These are phyloP conservation scores for Lepidurus apus DNA, from an alignment of 1,140 invertebrate species.

Conservation along the genomic window DNA sequence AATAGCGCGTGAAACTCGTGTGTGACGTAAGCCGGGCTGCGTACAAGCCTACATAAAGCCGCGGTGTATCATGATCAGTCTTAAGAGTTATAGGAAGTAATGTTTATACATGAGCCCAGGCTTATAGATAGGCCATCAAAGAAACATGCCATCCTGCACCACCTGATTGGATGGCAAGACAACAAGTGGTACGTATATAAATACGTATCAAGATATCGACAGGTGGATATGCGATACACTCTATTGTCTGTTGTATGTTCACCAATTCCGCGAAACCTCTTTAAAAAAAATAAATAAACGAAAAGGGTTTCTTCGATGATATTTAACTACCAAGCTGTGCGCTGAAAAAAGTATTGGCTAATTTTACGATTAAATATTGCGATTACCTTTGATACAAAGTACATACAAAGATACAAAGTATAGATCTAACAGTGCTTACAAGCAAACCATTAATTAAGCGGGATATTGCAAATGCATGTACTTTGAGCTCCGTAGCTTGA, in stretches of 20 bases:
- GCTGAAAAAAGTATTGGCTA: no score
- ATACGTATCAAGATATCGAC: not conserved
- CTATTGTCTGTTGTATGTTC: not conserved
- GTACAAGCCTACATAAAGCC: not conserved
- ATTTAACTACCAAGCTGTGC: no score
- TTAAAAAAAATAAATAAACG: not conserved
- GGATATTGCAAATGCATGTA: no score
- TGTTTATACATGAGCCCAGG: constrained; percentile 11
- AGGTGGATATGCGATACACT: not conserved
- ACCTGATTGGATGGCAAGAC: not conserved
- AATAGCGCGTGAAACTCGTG: not conserved
- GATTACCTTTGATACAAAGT: no score
- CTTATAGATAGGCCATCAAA: not conserved
- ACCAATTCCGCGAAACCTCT: not conserved
- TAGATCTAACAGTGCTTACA: no score
- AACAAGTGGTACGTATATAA: not conserved
- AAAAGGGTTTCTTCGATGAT: no score
- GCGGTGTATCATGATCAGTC: constrained; percentile 1
- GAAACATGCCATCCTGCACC: not conserved
- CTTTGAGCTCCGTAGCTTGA: no score
- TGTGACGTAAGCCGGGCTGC: not conserved
- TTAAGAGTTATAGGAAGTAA: constrained; percentile 12
- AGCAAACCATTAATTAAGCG: no score
- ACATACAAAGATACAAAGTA: no score
- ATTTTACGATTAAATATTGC: no score